Base-by-base conservation (phyloP, 1,140 invertebrate genomes). In the Polyergus mexicanus region DNA sequence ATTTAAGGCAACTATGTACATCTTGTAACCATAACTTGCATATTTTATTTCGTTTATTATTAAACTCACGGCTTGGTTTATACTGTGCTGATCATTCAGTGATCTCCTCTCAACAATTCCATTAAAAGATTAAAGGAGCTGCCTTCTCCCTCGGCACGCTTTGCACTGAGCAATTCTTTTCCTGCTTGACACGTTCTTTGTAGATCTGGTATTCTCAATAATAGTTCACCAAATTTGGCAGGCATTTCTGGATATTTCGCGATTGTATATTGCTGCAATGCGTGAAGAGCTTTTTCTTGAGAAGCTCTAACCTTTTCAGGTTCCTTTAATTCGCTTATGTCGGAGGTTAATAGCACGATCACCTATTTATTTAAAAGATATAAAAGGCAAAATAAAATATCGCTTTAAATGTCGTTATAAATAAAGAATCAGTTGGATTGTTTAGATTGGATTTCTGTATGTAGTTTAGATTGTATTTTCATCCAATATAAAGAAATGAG, bases 101-200 rank as follows among this genome's bases (percentile, higher is more conserved):
- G 98, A 95, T 99, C 98, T 89, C 98, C 98, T 94, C 98, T 96
- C 58, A 99, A 95, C 58, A 99, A 96, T 95, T 99, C 98, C 97
- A 99, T 99, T 75, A 99, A 96, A 86, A 99, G 96, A 94, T 99
- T 99, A 95, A 99, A 99, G 92, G 98, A 98, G 78, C 97, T 97
- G 81, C 98, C 98, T 91, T 98, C 98, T 47, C 97, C 97, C 93
- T 99, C 98, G 91, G 98, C 98, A 85, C 97, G 97, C 95, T 98
- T 98, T 19, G 96, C 96, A 92, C 97, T 97, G 83, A 98, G 95
- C 96, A 98, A 97, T 94, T 99, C 98, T 94, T 99, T 99, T 86
- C 98, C 98, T 84, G 98, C 97, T 96, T 99, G 98, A 95, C 98
- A 99, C 86, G 98, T 98, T 92, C 98, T 96, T 95, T 99, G 98